Conservation (phyloP, 2,888 invertebrate species). For the Sthenelais limicola region DNA sequence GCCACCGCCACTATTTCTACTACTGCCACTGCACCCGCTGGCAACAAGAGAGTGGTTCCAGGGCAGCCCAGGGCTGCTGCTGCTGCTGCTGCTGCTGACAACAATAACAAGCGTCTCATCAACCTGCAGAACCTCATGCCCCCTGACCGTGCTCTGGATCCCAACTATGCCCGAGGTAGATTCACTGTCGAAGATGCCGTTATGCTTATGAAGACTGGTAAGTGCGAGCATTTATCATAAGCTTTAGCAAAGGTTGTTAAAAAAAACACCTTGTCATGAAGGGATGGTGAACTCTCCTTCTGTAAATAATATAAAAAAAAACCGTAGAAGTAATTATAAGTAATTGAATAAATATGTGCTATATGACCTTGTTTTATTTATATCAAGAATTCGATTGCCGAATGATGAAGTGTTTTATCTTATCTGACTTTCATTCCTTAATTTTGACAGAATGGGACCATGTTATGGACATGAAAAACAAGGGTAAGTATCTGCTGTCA, state of each 20-base stretch:
- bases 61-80: too few species aligned
- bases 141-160: slow-evolving; percentile 36
- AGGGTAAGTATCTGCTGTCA: slow-evolving; percentile 50
- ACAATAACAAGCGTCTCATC: slow-evolving; percentile 14
- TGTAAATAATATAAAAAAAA: neutral
- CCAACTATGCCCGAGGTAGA: slow-evolving; percentile 45
- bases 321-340: neutral
- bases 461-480: slow-evolving; percentile 52
- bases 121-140: slow-evolving; percentile 16
- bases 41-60: too few species aligned
- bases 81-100: neutral
- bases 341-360: neutral
- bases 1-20: too few species aligned
- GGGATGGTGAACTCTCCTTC: neutral
- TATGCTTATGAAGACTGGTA: slow-evolving; percentile 54
- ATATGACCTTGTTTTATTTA: too few species aligned
- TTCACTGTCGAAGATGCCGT: slow-evolving; percentile 56
- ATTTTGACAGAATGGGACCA: slow-evolving; percentile 56
- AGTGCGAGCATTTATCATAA: slow-evolving; percentile 32
- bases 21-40: too few species aligned
- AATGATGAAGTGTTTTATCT: too few species aligned
- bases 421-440: slow-evolving; percentile 16
- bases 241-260: too few species aligned
- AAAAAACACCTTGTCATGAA: neutral
- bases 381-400: too few species aligned